A percentile compares a stretch with the other conserved stretches of the same genome.
Evolutionary conservation across 2,888 invertebrate genomes (phyloP).

Genomic region (Cetonia aurata): DNA sequence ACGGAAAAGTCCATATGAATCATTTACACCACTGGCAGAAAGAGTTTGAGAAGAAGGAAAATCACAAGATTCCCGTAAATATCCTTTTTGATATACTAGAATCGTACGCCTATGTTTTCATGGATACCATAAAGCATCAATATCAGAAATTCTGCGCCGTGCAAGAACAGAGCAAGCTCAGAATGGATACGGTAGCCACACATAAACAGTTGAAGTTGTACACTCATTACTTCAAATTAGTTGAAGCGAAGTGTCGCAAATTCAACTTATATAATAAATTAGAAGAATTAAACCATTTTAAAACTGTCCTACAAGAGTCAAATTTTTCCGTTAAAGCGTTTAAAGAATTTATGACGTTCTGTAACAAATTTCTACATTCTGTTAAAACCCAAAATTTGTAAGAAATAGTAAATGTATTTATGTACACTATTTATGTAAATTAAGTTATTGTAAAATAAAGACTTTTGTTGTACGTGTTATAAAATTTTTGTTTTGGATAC

Average conservation of each 20-base stretch:
- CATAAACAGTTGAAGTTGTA: not conserved
- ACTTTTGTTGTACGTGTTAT: slow-evolving; percentile 7
- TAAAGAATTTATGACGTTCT: slow-evolving; percentile 27
- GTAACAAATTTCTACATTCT: slow-evolving; percentile 14
- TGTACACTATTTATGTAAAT: not conserved
- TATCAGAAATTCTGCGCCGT: slow-evolving; percentile 1
- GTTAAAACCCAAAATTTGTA: slow-evolving; percentile 9
- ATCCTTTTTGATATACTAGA: slow-evolving; percentile 35
- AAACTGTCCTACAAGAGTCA: not conserved
- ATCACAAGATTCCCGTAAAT: slow-evolving; percentile 31
- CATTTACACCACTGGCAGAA: slow-evolving; percentile 31
- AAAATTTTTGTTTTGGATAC: not conserved
- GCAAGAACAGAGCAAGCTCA: not conserved
- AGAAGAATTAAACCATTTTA: slow-evolving; percentile 7
- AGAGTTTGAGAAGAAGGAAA: slow-evolving; percentile 2
- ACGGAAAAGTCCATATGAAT: slow-evolving; percentile 34
- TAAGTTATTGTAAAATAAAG: slow-evolving; percentile 5
- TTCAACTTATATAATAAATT: slow-evolving; percentile 20
- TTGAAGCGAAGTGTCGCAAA: slow-evolving; percentile 23
- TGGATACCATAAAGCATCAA: slow-evolving; percentile 6
- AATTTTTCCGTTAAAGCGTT: slow-evolving; percentile 20
- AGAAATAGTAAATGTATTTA: not conserved
- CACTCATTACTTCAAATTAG: slow-evolving; percentile 4
- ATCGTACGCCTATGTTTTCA: slow-evolving; percentile 42
- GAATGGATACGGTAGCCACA: not conserved